A percentile compares a stretch with the other conserved stretches of the same genome.
Evolutionary conservation across 2,113 vertebrate species (phyloP).

Genomic region (Australoheros scitulus): DNA sequence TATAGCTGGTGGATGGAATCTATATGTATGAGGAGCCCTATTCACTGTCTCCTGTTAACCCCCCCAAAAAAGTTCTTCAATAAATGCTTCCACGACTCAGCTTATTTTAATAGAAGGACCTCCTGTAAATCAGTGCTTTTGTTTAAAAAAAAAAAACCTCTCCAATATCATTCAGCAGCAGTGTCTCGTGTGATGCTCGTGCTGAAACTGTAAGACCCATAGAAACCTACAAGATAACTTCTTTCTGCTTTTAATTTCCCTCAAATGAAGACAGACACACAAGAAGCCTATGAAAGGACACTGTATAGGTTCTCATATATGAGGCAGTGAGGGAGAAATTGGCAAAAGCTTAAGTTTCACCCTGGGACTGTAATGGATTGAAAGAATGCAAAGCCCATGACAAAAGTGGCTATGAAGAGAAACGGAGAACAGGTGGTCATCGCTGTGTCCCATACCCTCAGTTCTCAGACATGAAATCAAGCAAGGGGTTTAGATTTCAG

Average conservation of each 20-base stretch:
- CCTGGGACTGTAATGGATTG: conserved; percentile 62
- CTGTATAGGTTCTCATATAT: conserved; percentile 64
- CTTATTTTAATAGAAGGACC: conserved; percentile 66
- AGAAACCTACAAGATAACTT: conserved; percentile 58
- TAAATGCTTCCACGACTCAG: conserved; percentile 69
- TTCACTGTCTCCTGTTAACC: conserved; percentile 74
- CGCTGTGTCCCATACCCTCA: conserved; percentile 48
- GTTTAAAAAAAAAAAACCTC: conserved; percentile 43
- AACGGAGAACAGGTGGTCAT: conserved; percentile 80
- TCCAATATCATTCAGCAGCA: conserved; percentile 50
- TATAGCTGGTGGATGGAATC: conserved; percentile 70
- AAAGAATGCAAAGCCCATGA: conserved; percentile 73
- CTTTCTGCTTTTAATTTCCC: conserved; percentile 57
- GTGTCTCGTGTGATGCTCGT: conserved; percentile 52
- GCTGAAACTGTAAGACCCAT: conserved; percentile 63
- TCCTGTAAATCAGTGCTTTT: conserved; percentile 73
- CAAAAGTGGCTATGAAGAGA: conserved; percentile 64
- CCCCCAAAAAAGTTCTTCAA: conserved; percentile 54
- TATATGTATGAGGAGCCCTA: conserved; percentile 57
- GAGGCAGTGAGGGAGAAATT: conserved; percentile 62
- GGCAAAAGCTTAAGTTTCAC: conserved; percentile 73
- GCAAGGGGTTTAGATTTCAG: conserved; percentile 78
- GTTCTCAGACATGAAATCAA: conserved; percentile 71
- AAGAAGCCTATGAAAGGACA: conserved; percentile 59
- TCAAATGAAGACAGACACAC: conserved; percentile 57